phyloP scores from a whole-genome alignment of 2,113 vertebrate species.

The Empidonax alnorum region DNA sequence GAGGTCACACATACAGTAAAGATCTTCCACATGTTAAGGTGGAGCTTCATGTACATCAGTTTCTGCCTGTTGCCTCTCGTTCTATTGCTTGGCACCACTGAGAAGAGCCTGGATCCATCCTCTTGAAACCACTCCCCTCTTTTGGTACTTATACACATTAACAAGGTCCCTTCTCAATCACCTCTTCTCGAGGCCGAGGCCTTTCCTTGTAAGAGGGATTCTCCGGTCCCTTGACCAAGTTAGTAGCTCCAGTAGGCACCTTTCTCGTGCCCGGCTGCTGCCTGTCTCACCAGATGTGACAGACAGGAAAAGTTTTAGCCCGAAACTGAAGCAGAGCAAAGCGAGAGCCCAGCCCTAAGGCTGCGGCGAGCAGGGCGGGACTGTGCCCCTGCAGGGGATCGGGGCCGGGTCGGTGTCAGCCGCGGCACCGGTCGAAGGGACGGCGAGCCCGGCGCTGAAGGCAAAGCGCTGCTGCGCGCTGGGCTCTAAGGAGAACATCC shows the following conservation, averaged over 20 bases:
- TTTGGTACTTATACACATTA: not conserved
- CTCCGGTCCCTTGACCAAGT: not conserved
- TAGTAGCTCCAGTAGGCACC: not conserved
- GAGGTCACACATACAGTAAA: not conserved
- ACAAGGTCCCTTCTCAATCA: not conserved
- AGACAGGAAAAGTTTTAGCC: not conserved
- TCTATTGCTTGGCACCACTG: not conserved
- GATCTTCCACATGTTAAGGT: not conserved
- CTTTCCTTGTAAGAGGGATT: not conserved
- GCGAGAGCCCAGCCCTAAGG: accelerated
- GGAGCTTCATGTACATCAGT: not conserved
- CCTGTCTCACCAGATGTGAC: no score
- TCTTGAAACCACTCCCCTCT: not conserved
- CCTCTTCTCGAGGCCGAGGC: not conserved
- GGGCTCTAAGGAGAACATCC: not conserved
- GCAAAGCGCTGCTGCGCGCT: not conserved
- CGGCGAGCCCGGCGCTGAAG: not conserved
- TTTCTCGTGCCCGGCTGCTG: not conserved
- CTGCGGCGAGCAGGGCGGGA: not conserved
- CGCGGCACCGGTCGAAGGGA: not conserved
- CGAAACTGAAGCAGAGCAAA: not conserved
- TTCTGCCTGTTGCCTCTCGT: not conserved
- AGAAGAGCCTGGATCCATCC: not conserved
- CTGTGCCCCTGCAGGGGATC: accelerated
- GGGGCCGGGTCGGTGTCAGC: not conserved